These are phyloP conservation scores for Dreissena rostriformis DNA, from an alignment of 1,140 invertebrate species.

Conservation along the genomic window DNA sequence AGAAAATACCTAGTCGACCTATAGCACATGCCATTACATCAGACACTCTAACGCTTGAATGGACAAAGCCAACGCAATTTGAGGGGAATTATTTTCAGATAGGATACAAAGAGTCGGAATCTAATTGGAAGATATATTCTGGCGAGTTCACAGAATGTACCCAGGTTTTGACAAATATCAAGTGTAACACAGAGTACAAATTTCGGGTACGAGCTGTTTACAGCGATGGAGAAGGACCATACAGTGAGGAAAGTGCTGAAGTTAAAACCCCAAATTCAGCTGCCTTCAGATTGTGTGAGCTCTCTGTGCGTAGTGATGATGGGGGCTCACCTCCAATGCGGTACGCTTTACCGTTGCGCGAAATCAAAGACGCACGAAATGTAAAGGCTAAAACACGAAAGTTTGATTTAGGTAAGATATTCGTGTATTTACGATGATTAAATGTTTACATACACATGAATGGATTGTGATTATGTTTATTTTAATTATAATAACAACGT, in stretches of 20 bases:
- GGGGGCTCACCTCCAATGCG: background rate
- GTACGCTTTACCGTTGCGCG: slow-evolving; percentile 13
- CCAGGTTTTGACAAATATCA: background rate
- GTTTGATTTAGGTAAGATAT: slow-evolving; percentile 43
- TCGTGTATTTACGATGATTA: background rate
- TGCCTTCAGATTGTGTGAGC: slow-evolving; percentile 15
- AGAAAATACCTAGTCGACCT: background rate
- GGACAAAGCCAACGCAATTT: background rate
- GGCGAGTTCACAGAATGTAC: background rate
- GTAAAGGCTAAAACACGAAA: slow-evolving; percentile 27
- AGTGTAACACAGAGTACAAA: slow-evolving; percentile 16
- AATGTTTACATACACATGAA: no score
- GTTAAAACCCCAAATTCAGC: slow-evolving; percentile 21
- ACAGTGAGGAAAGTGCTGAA: slow-evolving; percentile 18
- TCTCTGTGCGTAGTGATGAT: background rate
- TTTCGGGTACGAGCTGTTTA: slow-evolving; percentile 23
- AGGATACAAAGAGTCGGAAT: slow-evolving; percentile 2
- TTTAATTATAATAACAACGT: background rate
- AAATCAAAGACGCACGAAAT: slow-evolving; percentile 28
- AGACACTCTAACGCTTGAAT: background rate
- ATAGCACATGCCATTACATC: background rate
- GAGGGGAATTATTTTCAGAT: slow-evolving; percentile 12
- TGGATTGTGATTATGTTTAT: background rate
- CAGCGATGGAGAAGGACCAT: slow-evolving; percentile 33
- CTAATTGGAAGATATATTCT: slow-evolving; percentile 4